These are phyloP conservation scores for Gambusia affinis DNA, from an alignment of 2,113 vertebrate species.

Conservation along the genomic window DNA sequence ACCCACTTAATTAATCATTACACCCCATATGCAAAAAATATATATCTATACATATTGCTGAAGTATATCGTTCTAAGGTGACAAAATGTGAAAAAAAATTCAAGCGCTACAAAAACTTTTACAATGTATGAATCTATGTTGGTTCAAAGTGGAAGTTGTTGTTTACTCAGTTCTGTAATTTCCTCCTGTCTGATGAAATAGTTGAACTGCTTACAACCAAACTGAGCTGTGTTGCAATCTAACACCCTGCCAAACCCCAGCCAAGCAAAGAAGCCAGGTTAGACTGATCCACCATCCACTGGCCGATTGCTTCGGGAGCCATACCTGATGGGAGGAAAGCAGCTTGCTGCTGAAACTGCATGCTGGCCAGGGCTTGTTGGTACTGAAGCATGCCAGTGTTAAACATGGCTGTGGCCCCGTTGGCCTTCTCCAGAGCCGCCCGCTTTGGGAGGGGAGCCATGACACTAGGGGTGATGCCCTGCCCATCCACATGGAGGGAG, in stretches of 20 bases:
- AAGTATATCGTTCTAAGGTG: background rate
- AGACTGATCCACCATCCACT: conserved; percentile 54
- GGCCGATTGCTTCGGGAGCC: conserved; percentile 79
- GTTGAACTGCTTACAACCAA: background rate
- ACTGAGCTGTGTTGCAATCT: conserved; percentile 25
- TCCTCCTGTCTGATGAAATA: background rate
- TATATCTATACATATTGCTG: too few relatives aligned
- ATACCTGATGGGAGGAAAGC: conserved; percentile 99
- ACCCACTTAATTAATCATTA: too few relatives aligned
- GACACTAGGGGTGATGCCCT: conserved; percentile 96
- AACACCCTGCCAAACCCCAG: conserved; percentile 30
- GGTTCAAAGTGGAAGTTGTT: background rate
- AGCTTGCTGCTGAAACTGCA: conserved; percentile 98
- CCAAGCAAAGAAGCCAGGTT: conserved; percentile 52
- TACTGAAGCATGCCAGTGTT: conserved; percentile 99
- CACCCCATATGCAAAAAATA: too few relatives aligned
- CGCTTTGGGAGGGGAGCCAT: conserved; percentile 99
- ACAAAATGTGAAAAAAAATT: background rate
- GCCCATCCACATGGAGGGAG: conserved; percentile 81
- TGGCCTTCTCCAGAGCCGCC: conserved; percentile 99
- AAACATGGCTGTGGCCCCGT: conserved; percentile 97
- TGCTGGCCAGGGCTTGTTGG: conserved; percentile 99
- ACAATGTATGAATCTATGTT: background rate
- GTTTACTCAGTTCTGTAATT: background rate
- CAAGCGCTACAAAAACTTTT: background rate